Conservation (phyloP, 2,113 vertebrate species). For the Phrynocephalus versicolor region DNA sequence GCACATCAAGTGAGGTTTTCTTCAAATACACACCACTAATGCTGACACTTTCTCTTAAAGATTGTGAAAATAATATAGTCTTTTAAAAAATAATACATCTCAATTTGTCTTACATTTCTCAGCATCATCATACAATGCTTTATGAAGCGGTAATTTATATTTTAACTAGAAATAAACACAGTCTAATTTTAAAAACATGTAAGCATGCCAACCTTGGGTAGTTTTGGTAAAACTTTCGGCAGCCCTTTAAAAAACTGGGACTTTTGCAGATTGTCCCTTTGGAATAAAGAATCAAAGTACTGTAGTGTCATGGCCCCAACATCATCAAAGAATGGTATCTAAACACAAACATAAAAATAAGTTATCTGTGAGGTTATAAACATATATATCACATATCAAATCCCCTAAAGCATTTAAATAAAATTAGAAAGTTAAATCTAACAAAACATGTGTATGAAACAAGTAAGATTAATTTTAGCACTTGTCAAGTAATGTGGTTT, state of each 20-base stretch:
- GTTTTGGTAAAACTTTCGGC: conserved; percentile 93
- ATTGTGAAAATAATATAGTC: not conserved
- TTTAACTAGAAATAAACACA: not conserved
- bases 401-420: not conserved
- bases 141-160: not conserved
- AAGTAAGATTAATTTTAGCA: not conserved
- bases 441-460: not conserved
- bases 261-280: conserved; percentile 98
- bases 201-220: conserved; percentile 86
- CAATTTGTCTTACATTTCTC: conserved; percentile 2
- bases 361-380: conserved; percentile 30
- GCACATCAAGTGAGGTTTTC: not conserved
- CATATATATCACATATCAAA: not conserved
- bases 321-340: conserved; percentile 98
- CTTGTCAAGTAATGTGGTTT: no score
- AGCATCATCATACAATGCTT: not conserved
- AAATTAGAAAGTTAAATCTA: no score
- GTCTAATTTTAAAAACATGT: conserved; percentile 17
- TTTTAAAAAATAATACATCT: not conserved
- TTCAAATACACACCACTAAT: no score
- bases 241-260: conserved; percentile 98
- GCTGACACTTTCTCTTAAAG: not conserved
- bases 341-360: conserved; percentile 56
- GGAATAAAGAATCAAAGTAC: conserved; percentile 98
- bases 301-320: conserved; percentile 95